phyloP scores from a whole-genome alignment of 2,113 vertebrate genomes.

The Myrmecophaga tridactyla region DNA sequence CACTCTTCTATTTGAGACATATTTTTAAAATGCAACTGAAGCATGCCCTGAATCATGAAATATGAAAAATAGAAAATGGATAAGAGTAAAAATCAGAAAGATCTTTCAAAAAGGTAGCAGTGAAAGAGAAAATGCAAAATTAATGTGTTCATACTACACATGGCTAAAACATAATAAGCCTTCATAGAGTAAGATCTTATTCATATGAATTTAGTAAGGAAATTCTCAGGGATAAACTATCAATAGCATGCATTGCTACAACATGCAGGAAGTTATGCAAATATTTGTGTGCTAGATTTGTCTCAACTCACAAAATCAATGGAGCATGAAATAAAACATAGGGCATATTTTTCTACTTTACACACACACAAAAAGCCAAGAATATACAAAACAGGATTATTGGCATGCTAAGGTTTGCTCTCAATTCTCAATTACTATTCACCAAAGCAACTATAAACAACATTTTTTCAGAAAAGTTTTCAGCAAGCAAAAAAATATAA shows the following conservation, averaged over 20 bases:
- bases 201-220: slow-evolving; percentile 65
- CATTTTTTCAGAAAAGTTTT: slow-evolving; percentile 62
- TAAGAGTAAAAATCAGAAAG: neutral
- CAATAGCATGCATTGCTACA: slow-evolving; percentile 36
- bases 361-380: slow-evolving; percentile 65
- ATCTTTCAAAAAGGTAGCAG: neutral
- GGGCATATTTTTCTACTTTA: slow-evolving; percentile 66
- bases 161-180: slow-evolving; percentile 54
- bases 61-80: slow-evolving; percentile 56
- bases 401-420: slow-evolving; percentile 68
- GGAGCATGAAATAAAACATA: slow-evolving; percentile 52
- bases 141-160: neutral
- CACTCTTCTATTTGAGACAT: neutral
- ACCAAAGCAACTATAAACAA: slow-evolving; percentile 73
- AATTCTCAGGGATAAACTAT: slow-evolving; percentile 57
- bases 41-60: neutral
- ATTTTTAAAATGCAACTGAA: neutral
- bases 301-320: slow-evolving; percentile 68
- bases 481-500: slow-evolving; percentile 7
- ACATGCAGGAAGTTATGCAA: slow-evolving; percentile 68
- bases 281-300: slow-evolving; percentile 71
- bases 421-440: slow-evolving; percentile 73
- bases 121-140: neutral
- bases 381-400: slow-evolving; percentile 64
- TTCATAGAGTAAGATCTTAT: slow-evolving; percentile 56